A percentile compares a stretch with the other conserved stretches of the same genome.
Conservation (phyloP, 2,113 vertebrate genomes). For the Xiphophorus maculatus region DNA sequence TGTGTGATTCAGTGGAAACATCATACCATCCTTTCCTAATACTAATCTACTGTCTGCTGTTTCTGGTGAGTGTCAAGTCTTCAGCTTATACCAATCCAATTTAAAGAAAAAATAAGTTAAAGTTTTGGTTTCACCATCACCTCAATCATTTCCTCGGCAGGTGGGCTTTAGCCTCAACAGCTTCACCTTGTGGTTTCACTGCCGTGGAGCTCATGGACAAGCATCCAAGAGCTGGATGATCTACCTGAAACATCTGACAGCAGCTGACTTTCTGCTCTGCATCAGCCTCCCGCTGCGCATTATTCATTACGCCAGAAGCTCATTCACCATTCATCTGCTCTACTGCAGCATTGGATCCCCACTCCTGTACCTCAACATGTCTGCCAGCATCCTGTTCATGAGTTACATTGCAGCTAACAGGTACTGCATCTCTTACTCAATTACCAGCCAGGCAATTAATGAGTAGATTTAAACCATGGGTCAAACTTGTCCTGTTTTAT, state of each 20-base stretch:
- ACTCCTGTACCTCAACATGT: conserved; percentile 78
- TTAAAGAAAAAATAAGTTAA: too few relatives aligned
- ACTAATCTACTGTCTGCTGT: too few relatives aligned
- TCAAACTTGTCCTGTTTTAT: too few relatives aligned
- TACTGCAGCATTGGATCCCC: conserved; percentile 73
- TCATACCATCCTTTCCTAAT: too few relatives aligned
- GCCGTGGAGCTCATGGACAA: conserved; percentile 34
- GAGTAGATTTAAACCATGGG: too few relatives aligned
- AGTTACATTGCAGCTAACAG: conserved; percentile 67
- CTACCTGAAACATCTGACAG: conserved; percentile 78
- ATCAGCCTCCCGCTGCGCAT: conserved; percentile 71
- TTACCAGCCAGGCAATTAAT: too few relatives aligned
- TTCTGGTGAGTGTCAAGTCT: too few relatives aligned
- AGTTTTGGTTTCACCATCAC: too few relatives aligned
- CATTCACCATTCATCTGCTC: conserved; percentile 3
- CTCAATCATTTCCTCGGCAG: conserved; percentile 23
- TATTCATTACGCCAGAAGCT: conserved; percentile 37
- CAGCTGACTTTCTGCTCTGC: conserved; percentile 73
- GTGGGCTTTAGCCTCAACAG: conserved; percentile 69
- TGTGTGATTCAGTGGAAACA: too few relatives aligned
- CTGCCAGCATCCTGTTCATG: conserved; percentile 82
- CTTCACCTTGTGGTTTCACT: conserved; percentile 73
- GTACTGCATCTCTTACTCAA: too few relatives aligned
- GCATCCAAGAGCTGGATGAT: conserved; percentile 59
- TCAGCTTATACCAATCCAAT: too few relatives aligned